These are phyloP conservation scores for Gastracanthus pulcherrimus DNA, from an alignment of 2,888 invertebrate species.

Conservation along the genomic window DNA sequence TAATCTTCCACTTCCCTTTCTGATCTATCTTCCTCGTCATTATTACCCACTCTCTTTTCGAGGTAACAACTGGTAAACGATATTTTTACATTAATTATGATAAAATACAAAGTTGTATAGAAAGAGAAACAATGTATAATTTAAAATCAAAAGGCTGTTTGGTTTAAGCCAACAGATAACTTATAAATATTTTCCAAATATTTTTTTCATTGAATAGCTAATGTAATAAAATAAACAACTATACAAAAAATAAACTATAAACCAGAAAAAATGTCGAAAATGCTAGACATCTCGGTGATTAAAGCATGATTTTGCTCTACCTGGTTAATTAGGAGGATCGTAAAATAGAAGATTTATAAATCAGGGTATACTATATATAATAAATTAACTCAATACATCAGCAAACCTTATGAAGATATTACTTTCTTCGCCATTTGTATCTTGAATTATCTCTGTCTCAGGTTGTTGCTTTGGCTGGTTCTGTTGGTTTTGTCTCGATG, in stretches of 20 bases:
- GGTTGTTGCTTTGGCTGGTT: slow-evolving; percentile 88
- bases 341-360: slow-evolving; percentile 66
- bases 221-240: slow-evolving; percentile 47
- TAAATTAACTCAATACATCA: neutral
- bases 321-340: slow-evolving; percentile 73
- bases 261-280: slow-evolving; percentile 59
- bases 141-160: slow-evolving; percentile 60
- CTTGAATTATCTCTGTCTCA: slow-evolving; percentile 88
- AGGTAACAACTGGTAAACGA: slow-evolving; percentile 69
- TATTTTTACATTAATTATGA: neutral
- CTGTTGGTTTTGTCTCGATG: slow-evolving; percentile 85
- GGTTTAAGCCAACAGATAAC: slow-evolving; percentile 65
- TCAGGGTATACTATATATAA: slow-evolving; percentile 74
- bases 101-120: neutral
- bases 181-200: slow-evolving; percentile 59
- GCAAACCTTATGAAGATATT: slow-evolving; percentile 53
- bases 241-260: slow-evolving; percentile 29
- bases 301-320: slow-evolving; percentile 70
- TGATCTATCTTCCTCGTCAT: slow-evolving; percentile 72
- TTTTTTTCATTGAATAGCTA: slow-evolving; percentile 43
- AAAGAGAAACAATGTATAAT: neutral
- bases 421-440: slow-evolving; percentile 92
- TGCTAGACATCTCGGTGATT: slow-evolving; percentile 63
- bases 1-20: slow-evolving; percentile 87
- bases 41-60: slow-evolving; percentile 73